Conservation (phyloP, 2,888 invertebrate genomes). For the Caenorhabditis sp. region DNA sequence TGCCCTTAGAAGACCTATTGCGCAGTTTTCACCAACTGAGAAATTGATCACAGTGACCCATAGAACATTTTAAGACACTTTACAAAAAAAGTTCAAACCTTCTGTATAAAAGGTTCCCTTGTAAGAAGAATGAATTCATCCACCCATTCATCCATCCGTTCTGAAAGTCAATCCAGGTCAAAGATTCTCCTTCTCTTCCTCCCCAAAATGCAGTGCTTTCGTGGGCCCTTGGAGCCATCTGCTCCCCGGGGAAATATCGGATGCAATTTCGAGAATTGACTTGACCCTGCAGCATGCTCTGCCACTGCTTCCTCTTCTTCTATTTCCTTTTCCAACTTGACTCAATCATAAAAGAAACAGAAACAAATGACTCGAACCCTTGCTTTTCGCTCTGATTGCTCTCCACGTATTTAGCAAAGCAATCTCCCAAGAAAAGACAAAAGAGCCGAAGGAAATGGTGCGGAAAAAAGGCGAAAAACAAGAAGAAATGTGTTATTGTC, state of each 20-base stretch:
- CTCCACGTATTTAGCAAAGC: too few species aligned
- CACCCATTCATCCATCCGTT: not conserved
- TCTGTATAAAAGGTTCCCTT: too few species aligned
- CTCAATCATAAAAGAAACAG: conserved; percentile 3
- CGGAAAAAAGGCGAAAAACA: not conserved
- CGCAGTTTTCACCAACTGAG: too few species aligned
- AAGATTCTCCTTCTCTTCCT: conserved; percentile 13
- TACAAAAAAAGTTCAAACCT: too few species aligned
- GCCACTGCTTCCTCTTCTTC: conserved; percentile 10
- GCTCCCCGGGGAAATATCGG: conserved; percentile 55
- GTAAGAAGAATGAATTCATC: too few species aligned
- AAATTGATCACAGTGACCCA: too few species aligned
- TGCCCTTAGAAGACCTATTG: too few species aligned
- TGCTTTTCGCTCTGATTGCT: not conserved
- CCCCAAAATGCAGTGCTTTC: conserved; percentile 1
- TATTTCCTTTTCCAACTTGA: not conserved
- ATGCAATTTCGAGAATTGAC: conserved; percentile 58
- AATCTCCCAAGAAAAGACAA: too few species aligned
- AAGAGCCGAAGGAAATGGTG: not conserved
- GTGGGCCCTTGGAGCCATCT: not conserved
- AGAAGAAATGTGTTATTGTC: conserved; percentile 6
- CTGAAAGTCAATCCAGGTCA: conserved; percentile 7
- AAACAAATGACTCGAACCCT: not conserved
- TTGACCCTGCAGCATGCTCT: conserved; percentile 1
- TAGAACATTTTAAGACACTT: too few species aligned